These are phyloP conservation scores for Aix galericulata DNA, from an alignment of 2,113 vertebrate species.

Conservation along the genomic window DNA sequence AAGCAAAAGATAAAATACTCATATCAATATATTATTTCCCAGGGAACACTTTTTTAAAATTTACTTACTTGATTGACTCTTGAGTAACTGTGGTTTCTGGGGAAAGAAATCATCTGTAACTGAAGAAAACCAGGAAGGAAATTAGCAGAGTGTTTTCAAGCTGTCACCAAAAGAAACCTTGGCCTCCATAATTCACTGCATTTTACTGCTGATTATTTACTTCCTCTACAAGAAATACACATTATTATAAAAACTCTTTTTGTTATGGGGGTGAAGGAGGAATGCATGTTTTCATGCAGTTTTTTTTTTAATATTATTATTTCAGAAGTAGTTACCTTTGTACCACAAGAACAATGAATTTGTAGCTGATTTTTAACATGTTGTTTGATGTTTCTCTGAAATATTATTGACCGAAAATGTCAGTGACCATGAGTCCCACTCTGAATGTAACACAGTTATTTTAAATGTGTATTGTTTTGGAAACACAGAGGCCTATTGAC, in stretches of 20 bases:
- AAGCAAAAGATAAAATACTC: not conserved
- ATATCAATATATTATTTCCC: not conserved
- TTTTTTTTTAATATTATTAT: not conserved
- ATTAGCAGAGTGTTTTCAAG: not conserved
- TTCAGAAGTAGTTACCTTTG: constrained; percentile 21
- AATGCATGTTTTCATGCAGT: not conserved
- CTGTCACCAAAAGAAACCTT: not conserved
- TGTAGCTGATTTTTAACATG: constrained; percentile 58
- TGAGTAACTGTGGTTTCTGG: not conserved
- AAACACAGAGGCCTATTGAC: constrained; percentile 74
- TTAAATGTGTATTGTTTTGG: constrained; percentile 57
- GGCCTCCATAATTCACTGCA: not conserved
- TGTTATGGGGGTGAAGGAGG: not conserved
- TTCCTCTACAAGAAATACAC: not conserved
- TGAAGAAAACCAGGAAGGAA: not conserved
- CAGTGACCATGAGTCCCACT: constrained; percentile 35
- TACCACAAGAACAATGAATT: constrained; percentile 61
- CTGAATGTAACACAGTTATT: constrained; percentile 51
- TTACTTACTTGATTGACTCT: not conserved
- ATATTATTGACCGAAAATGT: constrained; percentile 61
- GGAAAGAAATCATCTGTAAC: not conserved
- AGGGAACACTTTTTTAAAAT: not conserved
- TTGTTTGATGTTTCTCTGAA: constrained; percentile 58
- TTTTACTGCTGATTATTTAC: not conserved
- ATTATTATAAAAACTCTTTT: not conserved